Conservation (phyloP, 1,140 invertebrate species). For the Periplaneta americana region DNA sequence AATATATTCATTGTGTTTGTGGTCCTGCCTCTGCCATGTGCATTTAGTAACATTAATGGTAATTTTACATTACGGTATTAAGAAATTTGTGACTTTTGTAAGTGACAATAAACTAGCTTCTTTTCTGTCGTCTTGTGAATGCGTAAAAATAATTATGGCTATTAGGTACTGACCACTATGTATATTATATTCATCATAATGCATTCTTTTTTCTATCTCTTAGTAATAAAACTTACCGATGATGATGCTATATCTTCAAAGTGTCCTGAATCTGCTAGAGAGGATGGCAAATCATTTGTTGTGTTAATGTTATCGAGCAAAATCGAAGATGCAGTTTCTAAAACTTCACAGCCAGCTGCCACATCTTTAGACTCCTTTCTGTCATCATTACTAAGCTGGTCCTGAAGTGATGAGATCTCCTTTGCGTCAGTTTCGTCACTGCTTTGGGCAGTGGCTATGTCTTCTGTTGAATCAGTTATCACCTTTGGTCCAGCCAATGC, state of each 20-base stretch:
- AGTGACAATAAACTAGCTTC: no score
- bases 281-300: conserved; percentile 31
- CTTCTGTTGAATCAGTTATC: conserved; percentile 21
- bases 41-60: no score
- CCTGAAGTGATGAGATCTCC: conserved; percentile 33
- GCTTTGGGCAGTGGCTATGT: conserved; percentile 54
- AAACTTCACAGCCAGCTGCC: conserved; percentile 38
- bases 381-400: conserved; percentile 32
- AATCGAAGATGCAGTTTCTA: conserved; percentile 40
- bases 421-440: conserved; percentile 45
- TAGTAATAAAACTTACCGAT: conserved; percentile 38
- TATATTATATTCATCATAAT: no score
- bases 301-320: neutral
- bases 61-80: no score
- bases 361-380: conserved; percentile 24
- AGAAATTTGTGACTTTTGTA: no score
- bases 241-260: conserved; percentile 73
- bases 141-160: no score
- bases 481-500: conserved; percentile 47
- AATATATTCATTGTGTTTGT: no score
- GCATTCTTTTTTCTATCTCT: no score
- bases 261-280: conserved; percentile 77
- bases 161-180: no score
- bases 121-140: no score
- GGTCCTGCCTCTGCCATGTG: no score